These are phyloP conservation scores for Drosophila truncata DNA, from an alignment of 1,140 invertebrate genomes.

Conservation along the genomic window DNA sequence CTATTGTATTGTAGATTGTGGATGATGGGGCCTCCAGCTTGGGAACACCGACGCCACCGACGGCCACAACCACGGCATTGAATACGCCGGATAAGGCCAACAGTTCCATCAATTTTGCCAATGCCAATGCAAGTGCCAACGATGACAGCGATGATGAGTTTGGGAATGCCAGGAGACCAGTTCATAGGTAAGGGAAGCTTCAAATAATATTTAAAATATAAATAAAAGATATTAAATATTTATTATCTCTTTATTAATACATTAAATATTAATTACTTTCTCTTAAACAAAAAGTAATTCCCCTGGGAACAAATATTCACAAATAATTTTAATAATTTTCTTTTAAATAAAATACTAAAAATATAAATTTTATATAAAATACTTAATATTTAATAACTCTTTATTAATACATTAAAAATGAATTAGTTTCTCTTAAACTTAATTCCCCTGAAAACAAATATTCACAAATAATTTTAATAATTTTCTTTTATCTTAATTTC, in stretches of 20 bases:
- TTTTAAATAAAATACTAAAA: not conserved
- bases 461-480: not conserved
- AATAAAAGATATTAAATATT: not conserved
- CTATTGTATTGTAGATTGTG: conserved; percentile 38
- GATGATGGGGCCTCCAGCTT: conserved; percentile 62
- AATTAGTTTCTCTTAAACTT: not conserved
- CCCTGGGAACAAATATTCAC: not conserved
- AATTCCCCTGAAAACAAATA: no score
- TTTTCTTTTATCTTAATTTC: not conserved
- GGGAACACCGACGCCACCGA: conserved; percentile 39
- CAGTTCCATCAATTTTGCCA: conserved; percentile 46
- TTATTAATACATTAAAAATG: not conserved
- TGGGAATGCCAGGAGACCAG: conserved; percentile 60
- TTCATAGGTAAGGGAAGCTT: conserved; percentile 55
- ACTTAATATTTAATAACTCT: no score
- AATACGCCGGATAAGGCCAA: conserved; percentile 41
- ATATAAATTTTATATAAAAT: not conserved
- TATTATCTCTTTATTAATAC: no score
- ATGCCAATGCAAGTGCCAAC: conserved; percentile 38
- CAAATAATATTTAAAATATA: not conserved
- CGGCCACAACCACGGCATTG: conserved; percentile 9
- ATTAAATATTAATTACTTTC: not conserved
- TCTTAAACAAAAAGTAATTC: not conserved
- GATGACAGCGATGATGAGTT: conserved; percentile 75
- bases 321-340: not conserved